These are phyloP conservation scores for Holacanthella duospinosa DNA, from an alignment of 2,888 invertebrate genomes.

Conservation along the genomic window DNA sequence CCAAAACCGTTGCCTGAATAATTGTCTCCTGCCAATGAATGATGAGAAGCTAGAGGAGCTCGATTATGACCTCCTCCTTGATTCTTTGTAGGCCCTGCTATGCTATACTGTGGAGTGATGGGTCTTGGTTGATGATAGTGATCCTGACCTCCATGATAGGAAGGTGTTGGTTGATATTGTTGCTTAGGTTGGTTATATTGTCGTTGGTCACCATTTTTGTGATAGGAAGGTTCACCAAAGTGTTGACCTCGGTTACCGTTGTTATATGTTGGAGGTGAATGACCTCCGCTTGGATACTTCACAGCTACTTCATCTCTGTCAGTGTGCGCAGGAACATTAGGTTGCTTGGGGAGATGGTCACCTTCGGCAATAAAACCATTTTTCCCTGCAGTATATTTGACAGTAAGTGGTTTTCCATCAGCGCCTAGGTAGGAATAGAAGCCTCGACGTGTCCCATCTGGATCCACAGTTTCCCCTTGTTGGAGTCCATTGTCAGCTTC, in stretches of 20 bases:
- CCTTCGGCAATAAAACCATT: constrained; percentile 38
- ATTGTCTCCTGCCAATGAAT: background rate
- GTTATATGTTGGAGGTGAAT: background rate
- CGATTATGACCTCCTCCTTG: background rate
- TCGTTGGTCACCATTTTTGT: constrained; percentile 4
- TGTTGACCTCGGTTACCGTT: constrained; percentile 2
- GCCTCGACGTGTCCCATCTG: constrained; percentile 56
- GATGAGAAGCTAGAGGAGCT: background rate
- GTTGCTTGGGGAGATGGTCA: constrained; percentile 32
- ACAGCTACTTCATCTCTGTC: constrained; percentile 20
- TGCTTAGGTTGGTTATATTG: constrained; percentile 8
- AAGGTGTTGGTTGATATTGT: constrained; percentile 11
- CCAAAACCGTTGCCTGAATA: background rate
- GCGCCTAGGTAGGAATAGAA: constrained; percentile 57
- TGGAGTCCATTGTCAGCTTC: constrained; percentile 59
- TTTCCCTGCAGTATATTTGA: constrained; percentile 47
- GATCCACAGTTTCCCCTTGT: constrained; percentile 57
- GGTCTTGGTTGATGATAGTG: constrained; percentile 11
- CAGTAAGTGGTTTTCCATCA: constrained; percentile 53
- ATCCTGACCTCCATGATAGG: constrained; percentile 10
- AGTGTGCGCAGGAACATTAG: constrained; percentile 20
- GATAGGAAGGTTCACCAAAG: background rate
- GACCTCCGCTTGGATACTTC: constrained; percentile 10
- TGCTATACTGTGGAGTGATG: constrained; percentile 16
- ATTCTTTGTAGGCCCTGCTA: constrained; percentile 10